Evolutionary conservation across 2,888 invertebrate species (phyloP).

Genomic region (Acanthosepion lycidas): DNA sequence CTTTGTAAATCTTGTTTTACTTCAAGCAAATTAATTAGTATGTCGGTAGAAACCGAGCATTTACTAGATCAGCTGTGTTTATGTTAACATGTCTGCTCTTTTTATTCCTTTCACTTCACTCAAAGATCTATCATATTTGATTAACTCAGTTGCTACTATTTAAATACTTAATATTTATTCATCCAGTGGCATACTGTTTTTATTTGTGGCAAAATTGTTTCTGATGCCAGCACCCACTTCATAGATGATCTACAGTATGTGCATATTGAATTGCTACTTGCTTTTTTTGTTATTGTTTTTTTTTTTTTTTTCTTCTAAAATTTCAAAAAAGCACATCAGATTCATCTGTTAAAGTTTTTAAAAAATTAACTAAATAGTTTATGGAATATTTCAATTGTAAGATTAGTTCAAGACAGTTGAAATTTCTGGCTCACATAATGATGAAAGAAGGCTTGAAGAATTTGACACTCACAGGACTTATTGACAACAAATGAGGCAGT

Average conservation of each 20-base stretch:
- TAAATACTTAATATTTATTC: background rate
- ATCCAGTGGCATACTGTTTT: background rate
- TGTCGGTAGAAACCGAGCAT: background rate
- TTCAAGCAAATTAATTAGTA: background rate
- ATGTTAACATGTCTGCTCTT: conserved; percentile 20
- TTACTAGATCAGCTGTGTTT: background rate
- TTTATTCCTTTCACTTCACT: background rate
- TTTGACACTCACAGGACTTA: too few species aligned
- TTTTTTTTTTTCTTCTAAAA: background rate
- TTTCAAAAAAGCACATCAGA: background rate
- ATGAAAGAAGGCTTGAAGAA: too few species aligned
- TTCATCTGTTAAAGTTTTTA: background rate
- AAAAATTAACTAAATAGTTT: background rate
- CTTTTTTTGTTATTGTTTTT: too few species aligned
- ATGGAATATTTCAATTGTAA: too few species aligned
- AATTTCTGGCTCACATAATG: too few species aligned
- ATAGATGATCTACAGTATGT: background rate
- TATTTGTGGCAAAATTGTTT: background rate
- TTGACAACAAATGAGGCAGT: too few species aligned
- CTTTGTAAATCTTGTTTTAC: background rate
- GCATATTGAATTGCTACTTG: background rate
- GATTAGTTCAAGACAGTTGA: too few species aligned
- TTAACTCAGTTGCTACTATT: background rate
- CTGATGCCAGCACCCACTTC: background rate
- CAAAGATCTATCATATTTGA: background rate